Conservation (phyloP, 1,140 invertebrate species). For the Tetragonula clypearis region DNA sequence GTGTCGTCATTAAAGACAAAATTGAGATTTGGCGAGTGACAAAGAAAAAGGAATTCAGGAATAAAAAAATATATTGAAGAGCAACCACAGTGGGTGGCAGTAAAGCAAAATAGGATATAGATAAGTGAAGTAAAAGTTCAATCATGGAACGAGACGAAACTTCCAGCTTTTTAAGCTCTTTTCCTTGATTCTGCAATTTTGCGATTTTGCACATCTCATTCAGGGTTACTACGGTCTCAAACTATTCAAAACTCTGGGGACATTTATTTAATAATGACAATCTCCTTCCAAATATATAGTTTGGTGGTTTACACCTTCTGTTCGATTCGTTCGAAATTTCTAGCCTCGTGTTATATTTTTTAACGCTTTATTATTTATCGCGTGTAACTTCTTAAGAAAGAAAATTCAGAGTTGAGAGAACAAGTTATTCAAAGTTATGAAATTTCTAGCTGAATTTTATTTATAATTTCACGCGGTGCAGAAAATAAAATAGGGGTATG, state of each 20-base stretch:
- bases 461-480: not conserved
- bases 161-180: conserved; percentile 25
- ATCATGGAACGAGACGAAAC: not conserved
- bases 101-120: not conserved
- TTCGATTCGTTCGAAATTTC: not conserved
- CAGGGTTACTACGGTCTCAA: conserved; percentile 3
- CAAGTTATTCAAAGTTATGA: not conserved
- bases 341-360: not conserved
- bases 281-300: conserved; percentile 7
- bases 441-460: not conserved
- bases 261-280: conserved; percentile 40
- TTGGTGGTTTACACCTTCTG: not conserved
- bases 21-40: conserved; percentile 1
- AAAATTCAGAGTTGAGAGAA: not conserved
- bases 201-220: conserved; percentile 4
- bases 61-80: not conserved
- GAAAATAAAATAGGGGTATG: not conserved
- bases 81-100: not conserved
- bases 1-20: too few species aligned
- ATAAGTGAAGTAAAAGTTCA: not conserved
- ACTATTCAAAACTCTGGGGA: not conserved
- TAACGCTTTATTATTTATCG: not conserved
- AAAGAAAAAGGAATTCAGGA: not conserved
- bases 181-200: not conserved
- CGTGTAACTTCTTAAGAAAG: too few species aligned